Conservation (phyloP, 1,140 invertebrate genomes). For the Apis mellifera region Amel_HAv3.1 CM009931.2:5974501-5975000, state of each 20-base stretch:
- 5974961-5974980: constrained; percentile 77
- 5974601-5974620: constrained; percentile 97
- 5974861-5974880: constrained; percentile 94
- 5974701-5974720: constrained; percentile 92
- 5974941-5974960: constrained; percentile 75
- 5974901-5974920: constrained; percentile 80
- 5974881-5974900: constrained; percentile 90
- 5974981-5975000: constrained; percentile 76
- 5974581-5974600: constrained; percentile 94
- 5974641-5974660: constrained; percentile 90
- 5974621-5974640: constrained; percentile 93
- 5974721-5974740: constrained; percentile 93
- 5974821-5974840: constrained; percentile 44
- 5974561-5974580: constrained; percentile 94
- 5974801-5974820: background rate
- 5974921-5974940: constrained; percentile 79
- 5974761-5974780: background rate
- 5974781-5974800: background rate
- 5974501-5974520: background rate
- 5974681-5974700: constrained; percentile 89
- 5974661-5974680: constrained; percentile 94
- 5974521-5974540: background rate
- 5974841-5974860: constrained; percentile 94
- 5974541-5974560: constrained; percentile 88
- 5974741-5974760: background rate